Base-by-base conservation (phyloP, 37 sponge, comb jelly and placozoan genomes). In the Beroe forskalii region DNA sequence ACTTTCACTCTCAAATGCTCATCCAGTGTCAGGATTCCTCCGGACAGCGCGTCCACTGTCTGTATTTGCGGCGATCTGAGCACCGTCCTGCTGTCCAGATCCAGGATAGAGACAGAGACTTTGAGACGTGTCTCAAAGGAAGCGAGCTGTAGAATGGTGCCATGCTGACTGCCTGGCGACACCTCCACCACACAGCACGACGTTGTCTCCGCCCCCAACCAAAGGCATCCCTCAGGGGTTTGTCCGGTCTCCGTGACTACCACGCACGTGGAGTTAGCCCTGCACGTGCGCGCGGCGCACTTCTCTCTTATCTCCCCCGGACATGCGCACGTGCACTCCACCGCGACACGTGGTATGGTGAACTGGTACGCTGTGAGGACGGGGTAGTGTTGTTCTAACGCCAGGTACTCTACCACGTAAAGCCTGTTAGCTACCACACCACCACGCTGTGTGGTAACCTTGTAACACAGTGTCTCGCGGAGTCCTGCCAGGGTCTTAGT, bases 141-240 rank as follows among this genome's bases (percentile, higher is more conserved):
- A 27, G 86, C 24, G 6, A 80, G 86, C 22, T 80, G 28, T 38
- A 44, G 24, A 23, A 80, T 25, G 17, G 28, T 6, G 1, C 37
- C 72, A 32, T 35, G 35, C 8, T 43, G 2, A 9, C 31, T 22
- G 6, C 22, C 27, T 17, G 38, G 76, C 0, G 86, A 33, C 30
- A 80, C 28, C 3, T 32, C 14, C 3, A 80, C 1, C 1, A 12
- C 30, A 38, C 86, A 80, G 86, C 86, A 80, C 8, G 86, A 44
- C 25, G 4, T 25, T 25, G 55, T 38, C 86, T 80, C 86, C 8
- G 38, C 86, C 3, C 86, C 86, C 22, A 44, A 20, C 86, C 43
- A 40, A 9, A 80, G 40, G 20, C 86, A 80, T 3, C 86, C 86
- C 86, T 80, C 86, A 3, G 55, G 44, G 28, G 48, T 80, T 48